Evolutionary conservation across 2,888 invertebrate genomes (phyloP).

Genomic region (Polyommatus iphigenia): DNA sequence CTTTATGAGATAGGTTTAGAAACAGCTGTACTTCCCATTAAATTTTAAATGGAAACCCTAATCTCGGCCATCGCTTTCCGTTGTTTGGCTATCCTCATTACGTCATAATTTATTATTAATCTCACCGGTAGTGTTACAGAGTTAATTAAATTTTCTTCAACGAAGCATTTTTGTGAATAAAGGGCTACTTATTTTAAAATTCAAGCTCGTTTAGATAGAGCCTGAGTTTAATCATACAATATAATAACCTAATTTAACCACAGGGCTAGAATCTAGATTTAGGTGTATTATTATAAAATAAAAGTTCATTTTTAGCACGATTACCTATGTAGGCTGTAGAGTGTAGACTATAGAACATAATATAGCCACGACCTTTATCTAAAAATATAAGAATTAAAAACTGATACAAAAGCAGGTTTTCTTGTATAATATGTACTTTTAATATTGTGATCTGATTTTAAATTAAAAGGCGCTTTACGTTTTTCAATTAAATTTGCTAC

Average conservation of each 20-base stretch:
- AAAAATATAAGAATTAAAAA: background rate
- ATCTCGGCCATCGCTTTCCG: constrained; percentile 1
- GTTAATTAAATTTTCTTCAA: constrained; percentile 27
- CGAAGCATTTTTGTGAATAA: background rate
- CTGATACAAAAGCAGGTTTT: background rate
- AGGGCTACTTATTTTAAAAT: background rate
- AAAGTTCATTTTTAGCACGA: background rate
- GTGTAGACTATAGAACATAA: background rate
- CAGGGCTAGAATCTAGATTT: background rate
- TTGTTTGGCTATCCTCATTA: constrained; percentile 14
- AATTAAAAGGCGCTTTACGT: background rate
- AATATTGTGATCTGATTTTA: background rate
- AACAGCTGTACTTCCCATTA: background rate
- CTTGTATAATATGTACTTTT: background rate
- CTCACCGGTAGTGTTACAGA: constrained; percentile 17
- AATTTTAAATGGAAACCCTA: constrained; percentile 8
- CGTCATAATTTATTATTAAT: constrained; percentile 19
- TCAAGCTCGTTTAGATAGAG: background rate
- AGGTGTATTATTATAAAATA: background rate
- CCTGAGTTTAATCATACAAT: background rate
- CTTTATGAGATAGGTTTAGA: background rate
- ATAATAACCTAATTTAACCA: background rate
- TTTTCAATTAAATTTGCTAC: background rate
- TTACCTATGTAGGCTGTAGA: background rate
- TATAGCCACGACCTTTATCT: background rate